Base-by-base conservation (phyloP, 2,888 invertebrate genomes). In the Dolomedes plantarius region DNA sequence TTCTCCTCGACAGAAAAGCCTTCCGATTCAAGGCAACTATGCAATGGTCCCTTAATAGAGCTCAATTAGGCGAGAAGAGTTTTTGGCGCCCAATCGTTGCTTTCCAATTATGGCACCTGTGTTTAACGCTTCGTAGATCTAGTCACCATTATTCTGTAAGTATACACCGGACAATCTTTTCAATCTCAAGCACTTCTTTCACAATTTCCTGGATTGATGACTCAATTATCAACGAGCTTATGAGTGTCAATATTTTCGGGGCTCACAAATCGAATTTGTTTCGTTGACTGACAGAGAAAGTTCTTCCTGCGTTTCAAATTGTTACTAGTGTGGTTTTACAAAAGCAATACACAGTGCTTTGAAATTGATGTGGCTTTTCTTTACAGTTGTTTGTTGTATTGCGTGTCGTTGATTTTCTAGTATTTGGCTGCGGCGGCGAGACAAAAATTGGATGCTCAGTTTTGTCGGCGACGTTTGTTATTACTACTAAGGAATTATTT, bases 211-310 rank as follows among this genome's bases (percentile, higher is more conserved):
- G 80, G 77, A 80, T 80, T 86, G 75, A 86, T 80, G 86, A 86
- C 86, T 86, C 86, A 86, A 86, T 76, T 79, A 79, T 80, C 65
- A 86, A 86, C 86, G 86, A 86, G 86, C 86, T 86, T 86, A 86
- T 86, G 80, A 79, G 80, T 79, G 86, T 86, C 79, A 80, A 86
- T 75, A 75, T 73, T 83, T 83, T 77, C 77, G 67, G 83, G 83
- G 83, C 83, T 83, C 83, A 77, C 77, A 77, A 83, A 46, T 72
- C 72, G 77, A 77, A 76, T 83, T 83, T 83, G 56, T 83, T 83
- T 77, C 56, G 83, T 83, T 83, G 67, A 83, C 64, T 76, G 64
- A 83, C 64, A 67, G 85, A 50, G 85, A 86, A 86, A 86, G 79
- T 79, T 79, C 74, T 79, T 79, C 74, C 85, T 86, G 68, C 74